Percentiles rank a stretch among this genome's conserved stretches.
phyloP scores from a whole-genome alignment of 2,888 invertebrate genomes.

The Drosophila subsilvestris region DNA sequence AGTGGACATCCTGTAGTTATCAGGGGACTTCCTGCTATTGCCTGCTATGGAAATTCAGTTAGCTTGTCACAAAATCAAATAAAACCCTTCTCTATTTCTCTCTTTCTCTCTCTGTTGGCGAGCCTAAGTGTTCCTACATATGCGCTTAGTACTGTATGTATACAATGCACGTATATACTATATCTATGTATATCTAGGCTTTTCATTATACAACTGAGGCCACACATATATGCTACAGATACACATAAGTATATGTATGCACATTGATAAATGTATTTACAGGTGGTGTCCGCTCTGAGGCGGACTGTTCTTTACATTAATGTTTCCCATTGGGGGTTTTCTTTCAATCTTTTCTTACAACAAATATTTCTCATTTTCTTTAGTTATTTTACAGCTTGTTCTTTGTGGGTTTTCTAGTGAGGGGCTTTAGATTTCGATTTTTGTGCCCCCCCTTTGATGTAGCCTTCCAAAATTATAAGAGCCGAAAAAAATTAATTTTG shows the following conservation, averaged over 20 bases:
- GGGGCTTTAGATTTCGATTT: background rate
- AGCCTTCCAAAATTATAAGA: conserved; percentile 59
- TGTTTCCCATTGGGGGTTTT: conserved; percentile 23
- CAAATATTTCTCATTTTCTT: conserved; percentile 42
- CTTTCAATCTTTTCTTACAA: conserved; percentile 56
- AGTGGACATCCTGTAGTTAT: conserved; percentile 58
- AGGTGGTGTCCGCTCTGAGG: conserved; percentile 5
- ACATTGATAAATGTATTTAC: conserved; percentile 39
- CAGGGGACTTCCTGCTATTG: conserved; percentile 49
- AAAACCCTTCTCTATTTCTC: conserved; percentile 28
- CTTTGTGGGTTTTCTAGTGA: conserved; percentile 10
- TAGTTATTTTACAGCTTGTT: conserved; percentile 64
- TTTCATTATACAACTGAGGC: conserved; percentile 45
- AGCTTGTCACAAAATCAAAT: conserved; percentile 27
- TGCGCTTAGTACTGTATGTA: conserved; percentile 39
- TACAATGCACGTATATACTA: conserved; percentile 40
- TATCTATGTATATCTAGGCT: conserved; percentile 49
- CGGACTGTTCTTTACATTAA: conserved; percentile 17
- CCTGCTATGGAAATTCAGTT: conserved; percentile 37
- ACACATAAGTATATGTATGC: conserved; percentile 15
- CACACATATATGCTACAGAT: conserved; percentile 29
- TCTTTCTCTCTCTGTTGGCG: conserved; percentile 54
- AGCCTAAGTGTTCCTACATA: conserved; percentile 70
- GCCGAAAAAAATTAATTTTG: conserved; percentile 82
- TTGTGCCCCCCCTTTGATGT: conserved; percentile 17